Evolutionary conservation across 35 echinoderm and acorn worm species (phyloP).

Genomic region (Apostichopus californicus): DNA sequence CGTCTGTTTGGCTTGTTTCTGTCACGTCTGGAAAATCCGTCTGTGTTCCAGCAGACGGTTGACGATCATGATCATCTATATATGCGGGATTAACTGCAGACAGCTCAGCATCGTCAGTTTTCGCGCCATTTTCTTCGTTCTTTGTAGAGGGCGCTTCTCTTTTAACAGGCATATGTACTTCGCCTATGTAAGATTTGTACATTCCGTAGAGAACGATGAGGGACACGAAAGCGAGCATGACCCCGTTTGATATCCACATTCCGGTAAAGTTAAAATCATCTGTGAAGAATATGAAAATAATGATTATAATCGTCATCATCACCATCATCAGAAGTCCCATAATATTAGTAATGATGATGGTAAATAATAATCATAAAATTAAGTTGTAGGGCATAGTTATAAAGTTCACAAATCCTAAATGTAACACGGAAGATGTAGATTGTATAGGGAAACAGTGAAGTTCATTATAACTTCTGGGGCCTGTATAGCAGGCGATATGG

Average conservation of each 20-base stretch:
- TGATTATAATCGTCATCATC: too few relatives aligned
- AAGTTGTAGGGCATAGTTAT: too few relatives aligned
- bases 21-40: conserved; percentile 23
- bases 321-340: too few relatives aligned
- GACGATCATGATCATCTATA: not conserved
- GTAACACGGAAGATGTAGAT: too few relatives aligned
- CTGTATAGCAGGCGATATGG: too few relatives aligned
- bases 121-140: not conserved
- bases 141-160: not conserved
- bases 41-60: not conserved
- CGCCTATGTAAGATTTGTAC: conserved; percentile 49
- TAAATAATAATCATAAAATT: too few relatives aligned
- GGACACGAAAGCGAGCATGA: not conserved
- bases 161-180: conserved; percentile 35
- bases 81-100: conserved; percentile 34
- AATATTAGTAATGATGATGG: too few relatives aligned
- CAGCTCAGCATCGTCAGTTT: not conserved
- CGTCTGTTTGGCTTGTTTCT: not conserved
- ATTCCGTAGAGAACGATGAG: conserved; percentile 16
- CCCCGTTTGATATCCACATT: not conserved
- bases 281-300: too few relatives aligned
- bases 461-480: too few relatives aligned
- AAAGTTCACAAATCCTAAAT: too few relatives aligned
- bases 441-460: too few relatives aligned
- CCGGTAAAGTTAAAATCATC: too few relatives aligned